Evolutionary conservation across 2,113 vertebrate genomes (phyloP), one percentile per base, ranked within the genome.

Genomic region (Ochotona princeps): DNA sequence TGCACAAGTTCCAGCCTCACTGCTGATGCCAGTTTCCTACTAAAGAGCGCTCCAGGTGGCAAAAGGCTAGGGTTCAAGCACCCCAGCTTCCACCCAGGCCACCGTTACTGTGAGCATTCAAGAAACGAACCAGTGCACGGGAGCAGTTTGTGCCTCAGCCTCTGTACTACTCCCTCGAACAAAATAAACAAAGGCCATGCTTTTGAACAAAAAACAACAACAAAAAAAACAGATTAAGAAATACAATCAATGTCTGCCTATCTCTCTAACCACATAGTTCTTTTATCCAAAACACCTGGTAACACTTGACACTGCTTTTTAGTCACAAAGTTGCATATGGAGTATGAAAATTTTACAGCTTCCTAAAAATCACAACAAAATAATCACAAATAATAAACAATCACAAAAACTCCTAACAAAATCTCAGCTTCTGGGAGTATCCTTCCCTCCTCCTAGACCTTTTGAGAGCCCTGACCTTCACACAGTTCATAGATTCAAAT

Each of bases 381-480:
- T 44, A 44, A 3, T 6, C 38, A 44, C 4, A 44, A 44, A 44
- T 75, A 90, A 81, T 81, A 70, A 90, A 17, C 14, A 92, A 65
- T 1, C 8, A 60, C 70, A 74, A 89, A 95, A 94, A 73, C 14
- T 25, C 12, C 70, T 66, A n/a, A 20, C 65, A 87, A 93, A 96
- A 70, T 44, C 20, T 90, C 47, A 90, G 75, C 17, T 86, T 87
- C 28, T 30, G 84, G 73, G 23, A 90, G 57, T 54, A 76, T 69
- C 49, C 2, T 86, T 83, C 44, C 47, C n/a, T 87, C n/a, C 38
- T 87, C 18, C 20, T 70, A 81, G 57, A 28, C 51, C 25, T 86
- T 90, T 32, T 76, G n/a, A 94, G 75, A 79, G 51, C 9, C 4
- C n/a, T 32, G 11, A 83, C 63, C 26, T 87, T 61, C 70, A 70